Conservation (phyloP, 1,140 invertebrate genomes). For the Tenebrio molitor region DNA sequence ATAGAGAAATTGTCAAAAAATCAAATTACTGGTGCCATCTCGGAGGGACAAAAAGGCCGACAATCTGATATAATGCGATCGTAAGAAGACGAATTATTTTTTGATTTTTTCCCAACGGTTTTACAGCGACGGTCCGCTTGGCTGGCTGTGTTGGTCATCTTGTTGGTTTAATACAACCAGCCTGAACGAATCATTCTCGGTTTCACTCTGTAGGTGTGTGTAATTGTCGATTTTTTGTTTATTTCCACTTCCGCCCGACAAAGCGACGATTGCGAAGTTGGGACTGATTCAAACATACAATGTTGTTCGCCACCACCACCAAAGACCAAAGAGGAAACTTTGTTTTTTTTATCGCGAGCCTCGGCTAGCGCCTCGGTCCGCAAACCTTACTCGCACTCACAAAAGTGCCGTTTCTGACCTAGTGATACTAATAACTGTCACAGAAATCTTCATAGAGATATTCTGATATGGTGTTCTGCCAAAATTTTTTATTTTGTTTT, state of each 20-base stretch:
- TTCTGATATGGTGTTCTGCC: too few relatives aligned
- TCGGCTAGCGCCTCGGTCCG: too few relatives aligned
- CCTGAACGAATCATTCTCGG: conserved; percentile 33
- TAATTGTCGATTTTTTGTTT: conserved; percentile 21
- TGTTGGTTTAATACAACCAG: conserved; percentile 39
- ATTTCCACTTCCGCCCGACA: conserved; percentile 15
- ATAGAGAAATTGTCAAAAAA: conserved; percentile 39
- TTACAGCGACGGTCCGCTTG: conserved; percentile 16
- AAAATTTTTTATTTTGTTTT: too few relatives aligned
- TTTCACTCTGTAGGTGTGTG: conserved; percentile 27
- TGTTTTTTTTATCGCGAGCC: too few relatives aligned
- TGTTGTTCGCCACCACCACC: too few relatives aligned
- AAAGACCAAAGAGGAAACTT: too few relatives aligned
- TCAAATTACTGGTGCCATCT: conserved; percentile 30
- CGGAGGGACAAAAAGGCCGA: conserved; percentile 20
- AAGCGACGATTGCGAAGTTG: too few relatives aligned
- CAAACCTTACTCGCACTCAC: too few relatives aligned
- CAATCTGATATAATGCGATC: conserved; percentile 12
- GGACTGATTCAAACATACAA: too few relatives aligned
- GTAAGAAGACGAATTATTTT: conserved; percentile 18
- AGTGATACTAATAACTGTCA: too few relatives aligned
- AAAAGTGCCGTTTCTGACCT: too few relatives aligned
- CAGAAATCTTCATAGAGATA: too few relatives aligned
- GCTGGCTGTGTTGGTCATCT: conserved; percentile 33
- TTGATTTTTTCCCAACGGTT: conserved; percentile 6